Evolutionary conservation across 1,140 invertebrate species (phyloP).

Genomic region (Drosophila fuyamai): DNA sequence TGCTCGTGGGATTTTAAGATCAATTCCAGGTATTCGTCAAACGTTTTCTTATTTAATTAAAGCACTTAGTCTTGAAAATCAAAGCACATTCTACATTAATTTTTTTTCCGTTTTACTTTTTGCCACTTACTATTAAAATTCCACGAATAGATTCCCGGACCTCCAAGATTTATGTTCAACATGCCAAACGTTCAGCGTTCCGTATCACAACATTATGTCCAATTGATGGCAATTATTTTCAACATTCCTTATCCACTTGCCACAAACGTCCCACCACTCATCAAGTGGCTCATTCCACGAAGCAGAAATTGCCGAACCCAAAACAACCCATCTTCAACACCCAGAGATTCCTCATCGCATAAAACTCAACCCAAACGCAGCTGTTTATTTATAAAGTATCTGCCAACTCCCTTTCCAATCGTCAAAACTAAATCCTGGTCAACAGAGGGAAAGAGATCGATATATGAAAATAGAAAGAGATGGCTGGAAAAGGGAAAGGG

Average conservation of each 20-base stretch:
- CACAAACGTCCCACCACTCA: conserved; percentile 39
- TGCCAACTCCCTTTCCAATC: conserved; percentile 33
- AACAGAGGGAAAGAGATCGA: conserved; percentile 13
- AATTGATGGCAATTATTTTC: conserved; percentile 41
- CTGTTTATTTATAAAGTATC: conserved; percentile 50
- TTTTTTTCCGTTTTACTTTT: no score
- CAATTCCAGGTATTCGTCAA: not conserved
- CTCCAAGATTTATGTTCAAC: not conserved
- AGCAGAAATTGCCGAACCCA: conserved; percentile 16
- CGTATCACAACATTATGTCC: conserved; percentile 31
- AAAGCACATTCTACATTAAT: no score
- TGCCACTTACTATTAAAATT: no score
- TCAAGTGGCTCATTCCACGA: conserved; percentile 33
- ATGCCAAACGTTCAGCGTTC: conserved; percentile 3
- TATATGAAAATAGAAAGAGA: conserved; percentile 1
- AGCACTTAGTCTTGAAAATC: no score
- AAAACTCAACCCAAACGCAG: conserved; percentile 21
- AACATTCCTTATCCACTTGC: conserved; percentile 36
- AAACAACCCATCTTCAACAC: conserved; percentile 4
- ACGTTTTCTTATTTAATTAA: no score
- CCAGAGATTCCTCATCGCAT: conserved; percentile 13
- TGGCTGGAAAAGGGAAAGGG: conserved; percentile 12
- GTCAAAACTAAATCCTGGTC: conserved; percentile 11
- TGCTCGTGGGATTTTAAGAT: no score
- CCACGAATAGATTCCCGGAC: no score